Conservation (phyloP, 2,797 vertebrate genomes). For the Momotus momota region DNA sequence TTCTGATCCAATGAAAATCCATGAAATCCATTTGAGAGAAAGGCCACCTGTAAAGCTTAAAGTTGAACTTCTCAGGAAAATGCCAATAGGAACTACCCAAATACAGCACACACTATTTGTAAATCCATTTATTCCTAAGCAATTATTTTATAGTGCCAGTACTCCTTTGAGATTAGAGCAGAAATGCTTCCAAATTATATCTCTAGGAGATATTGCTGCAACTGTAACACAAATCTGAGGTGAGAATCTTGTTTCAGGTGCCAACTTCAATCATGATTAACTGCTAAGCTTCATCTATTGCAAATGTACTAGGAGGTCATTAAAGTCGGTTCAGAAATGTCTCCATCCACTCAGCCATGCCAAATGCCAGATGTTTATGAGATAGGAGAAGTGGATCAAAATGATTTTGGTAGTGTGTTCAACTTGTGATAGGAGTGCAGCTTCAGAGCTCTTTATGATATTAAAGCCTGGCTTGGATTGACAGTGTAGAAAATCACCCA, state of each 20-base stretch:
- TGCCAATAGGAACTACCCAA: background rate
- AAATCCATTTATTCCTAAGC: constrained; percentile 18
- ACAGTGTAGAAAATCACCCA: constrained; percentile 57
- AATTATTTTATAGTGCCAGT: constrained; percentile 33
- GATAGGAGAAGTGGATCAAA: constrained; percentile 47
- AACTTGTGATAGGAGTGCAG: background rate
- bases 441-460: constrained; percentile 54
- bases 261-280: constrained; percentile 62
- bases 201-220: constrained; percentile 18
- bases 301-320: constrained; percentile 17
- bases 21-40: background rate
- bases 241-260: constrained; percentile 52
- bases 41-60: background rate
- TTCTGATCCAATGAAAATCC: background rate
- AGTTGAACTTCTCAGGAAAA: background rate
- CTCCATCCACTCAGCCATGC: constrained; percentile 50
- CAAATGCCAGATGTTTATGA: constrained; percentile 62
- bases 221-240: background rate
- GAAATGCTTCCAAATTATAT: constrained; percentile 37
- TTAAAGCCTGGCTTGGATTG: constrained; percentile 34
- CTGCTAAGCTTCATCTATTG: constrained; percentile 14
- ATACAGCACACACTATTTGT: constrained; percentile 24
- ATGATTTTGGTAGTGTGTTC: constrained; percentile 39
- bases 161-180: constrained; percentile 31
- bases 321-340: constrained; percentile 42